phyloP scores from a whole-genome alignment of 2,113 vertebrate species.

The Sarotherodon lohbergeri region DNA sequence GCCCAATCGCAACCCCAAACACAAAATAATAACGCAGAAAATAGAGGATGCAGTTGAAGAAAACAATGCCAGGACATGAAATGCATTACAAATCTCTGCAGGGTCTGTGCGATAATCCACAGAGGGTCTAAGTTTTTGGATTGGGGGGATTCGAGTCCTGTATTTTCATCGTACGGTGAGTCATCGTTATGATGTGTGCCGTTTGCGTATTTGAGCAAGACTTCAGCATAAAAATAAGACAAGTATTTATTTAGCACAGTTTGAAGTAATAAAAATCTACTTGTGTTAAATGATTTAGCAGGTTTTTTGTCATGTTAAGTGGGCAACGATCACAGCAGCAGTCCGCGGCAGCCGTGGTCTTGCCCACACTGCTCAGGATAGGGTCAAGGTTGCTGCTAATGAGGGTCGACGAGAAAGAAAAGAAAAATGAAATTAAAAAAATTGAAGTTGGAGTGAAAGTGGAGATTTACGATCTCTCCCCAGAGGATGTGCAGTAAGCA shows the following conservation, averaged over 20 bases:
- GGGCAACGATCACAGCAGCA: neutral
- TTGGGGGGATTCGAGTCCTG: neutral
- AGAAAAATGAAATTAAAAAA: neutral
- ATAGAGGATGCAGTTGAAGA: neutral
- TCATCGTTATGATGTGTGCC: neutral
- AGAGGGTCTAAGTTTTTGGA: neutral
- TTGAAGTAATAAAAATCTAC: neutral
- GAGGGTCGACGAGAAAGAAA: neutral
- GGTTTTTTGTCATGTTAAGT: neutral
- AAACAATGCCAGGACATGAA: slow-evolving; percentile 3
- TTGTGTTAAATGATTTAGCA: neutral
- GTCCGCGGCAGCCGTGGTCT: neutral
- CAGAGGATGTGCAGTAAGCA: slow-evolving; percentile 27
- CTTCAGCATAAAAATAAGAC: neutral
- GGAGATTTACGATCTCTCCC: slow-evolving; percentile 37
- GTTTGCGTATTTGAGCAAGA: neutral
- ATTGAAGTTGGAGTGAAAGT: neutral
- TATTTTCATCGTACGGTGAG: neutral
- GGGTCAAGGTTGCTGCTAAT: slow-evolving; percentile 54
- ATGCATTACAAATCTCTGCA: neutral
- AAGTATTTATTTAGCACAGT: neutral
- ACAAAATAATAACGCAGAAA: neutral
- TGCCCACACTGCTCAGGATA: neutral
- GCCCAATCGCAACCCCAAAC: neutral
- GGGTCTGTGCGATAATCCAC: neutral